Evolutionary conservation across 1,140 invertebrate genomes (phyloP).

Genomic region (Cepaea nemoralis): DNA sequence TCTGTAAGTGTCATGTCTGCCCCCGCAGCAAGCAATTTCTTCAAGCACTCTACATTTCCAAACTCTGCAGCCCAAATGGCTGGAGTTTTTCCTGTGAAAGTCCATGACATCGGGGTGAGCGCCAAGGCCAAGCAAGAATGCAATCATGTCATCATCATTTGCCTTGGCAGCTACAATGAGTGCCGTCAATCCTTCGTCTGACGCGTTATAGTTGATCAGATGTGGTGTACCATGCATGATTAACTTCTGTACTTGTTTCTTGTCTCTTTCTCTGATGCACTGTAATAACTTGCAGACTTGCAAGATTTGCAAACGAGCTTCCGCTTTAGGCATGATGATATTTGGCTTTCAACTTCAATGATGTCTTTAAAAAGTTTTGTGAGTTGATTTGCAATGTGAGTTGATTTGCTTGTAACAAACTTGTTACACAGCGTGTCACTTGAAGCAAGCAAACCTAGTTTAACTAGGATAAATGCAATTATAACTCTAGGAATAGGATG

Average conservation of each 20-base stretch:
- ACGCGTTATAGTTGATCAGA: conserved; percentile 72
- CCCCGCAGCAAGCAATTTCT: conserved; percentile 64
- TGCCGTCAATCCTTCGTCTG: conserved; percentile 67
- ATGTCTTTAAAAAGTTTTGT: neutral
- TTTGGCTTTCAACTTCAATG: conserved; percentile 36
- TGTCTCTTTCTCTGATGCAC: conserved; percentile 69
- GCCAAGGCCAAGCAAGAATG: conserved; percentile 67
- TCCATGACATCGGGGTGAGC: conserved; percentile 72
- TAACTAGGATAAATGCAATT: neutral
- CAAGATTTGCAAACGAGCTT: conserved; percentile 66
- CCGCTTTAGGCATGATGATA: conserved; percentile 63
- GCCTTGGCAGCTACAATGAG: conserved; percentile 64
- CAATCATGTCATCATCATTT: conserved; percentile 71
- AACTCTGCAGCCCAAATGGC: conserved; percentile 71
- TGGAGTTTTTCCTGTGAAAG: conserved; percentile 68
- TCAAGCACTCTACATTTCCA: conserved; percentile 70
- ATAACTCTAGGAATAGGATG: neutral
- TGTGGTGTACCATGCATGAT: conserved; percentile 68
- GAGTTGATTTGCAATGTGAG: neutral
- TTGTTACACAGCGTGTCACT: neutral
- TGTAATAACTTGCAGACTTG: conserved; percentile 72
- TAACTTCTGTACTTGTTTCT: conserved; percentile 68
- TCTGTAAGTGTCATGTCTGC: conserved; percentile 70
- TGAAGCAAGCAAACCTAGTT: neutral
- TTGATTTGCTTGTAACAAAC: neutral